A percentile compares a stretch with the other conserved stretches of the same genome.
These are phyloP conservation scores for Melanotaenia nigrans DNA, from an alignment of 2,797 vertebrate genomes.

Conservation along the genomic window DNA sequence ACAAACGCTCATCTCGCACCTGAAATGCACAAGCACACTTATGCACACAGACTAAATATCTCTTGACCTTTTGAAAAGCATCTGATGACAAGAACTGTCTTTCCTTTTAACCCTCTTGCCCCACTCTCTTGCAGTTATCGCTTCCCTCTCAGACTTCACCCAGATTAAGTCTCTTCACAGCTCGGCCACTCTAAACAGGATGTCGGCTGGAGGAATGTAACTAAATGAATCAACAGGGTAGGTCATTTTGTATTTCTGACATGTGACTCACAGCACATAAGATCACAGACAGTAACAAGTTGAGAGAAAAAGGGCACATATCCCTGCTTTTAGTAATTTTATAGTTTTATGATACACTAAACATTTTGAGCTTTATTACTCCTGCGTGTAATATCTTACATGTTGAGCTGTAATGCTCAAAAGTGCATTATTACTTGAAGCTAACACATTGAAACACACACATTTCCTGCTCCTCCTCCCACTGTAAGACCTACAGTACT, in stretches of 20 bases:
- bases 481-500: constrained; percentile 65
- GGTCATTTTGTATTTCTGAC: constrained; percentile 67
- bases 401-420: constrained; percentile 37
- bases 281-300: constrained; percentile 56
- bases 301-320: constrained; percentile 46
- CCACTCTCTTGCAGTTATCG: constrained; percentile 79
- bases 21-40: constrained; percentile 45
- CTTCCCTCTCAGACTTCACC: constrained; percentile 72
- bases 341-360: constrained; percentile 38
- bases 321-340: constrained; percentile 41
- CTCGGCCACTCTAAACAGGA: constrained; percentile 58
- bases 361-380: constrained; percentile 34
- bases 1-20: constrained; percentile 27
- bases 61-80: constrained; percentile 73
- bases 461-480: constrained; percentile 18
- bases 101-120: constrained; percentile 83
- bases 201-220: constrained; percentile 42
- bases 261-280: constrained; percentile 62
- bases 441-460: constrained; percentile 41
- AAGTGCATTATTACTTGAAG: constrained; percentile 37
- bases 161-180: constrained; percentile 77
- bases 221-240: constrained; percentile 47
- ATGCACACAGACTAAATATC: constrained; percentile 51
- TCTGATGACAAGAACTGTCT: constrained; percentile 80
- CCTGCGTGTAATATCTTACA: constrained; percentile 26